Evolutionary conservation across 2,113 vertebrate species (phyloP).

Genomic region (Lepus timidus): DNA sequence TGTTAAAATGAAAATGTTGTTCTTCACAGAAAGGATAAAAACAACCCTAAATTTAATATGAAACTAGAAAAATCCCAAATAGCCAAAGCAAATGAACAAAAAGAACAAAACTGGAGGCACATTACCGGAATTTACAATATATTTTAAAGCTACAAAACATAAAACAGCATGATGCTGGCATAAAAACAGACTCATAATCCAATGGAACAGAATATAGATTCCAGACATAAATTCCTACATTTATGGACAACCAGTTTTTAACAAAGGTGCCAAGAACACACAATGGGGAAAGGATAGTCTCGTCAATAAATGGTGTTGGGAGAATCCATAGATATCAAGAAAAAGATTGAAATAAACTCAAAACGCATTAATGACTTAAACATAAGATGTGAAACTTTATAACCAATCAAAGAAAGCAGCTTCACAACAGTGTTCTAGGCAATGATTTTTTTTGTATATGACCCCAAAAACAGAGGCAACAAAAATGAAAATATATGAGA

Average conservation of each 20-base stretch:
- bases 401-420: not conserved
- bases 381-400: not conserved
- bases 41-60: not conserved
- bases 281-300: no score
- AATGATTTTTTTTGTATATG: not conserved
- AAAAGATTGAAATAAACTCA: not conserved
- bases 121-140: not conserved
- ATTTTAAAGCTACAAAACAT: no score
- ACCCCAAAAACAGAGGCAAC: not conserved
- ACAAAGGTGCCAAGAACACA: no score
- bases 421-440: not conserved
- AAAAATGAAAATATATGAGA: not conserved
- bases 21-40: not conserved
- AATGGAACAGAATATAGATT: no score
- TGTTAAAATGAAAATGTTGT: no score
- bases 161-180: not conserved
- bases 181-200: not conserved
- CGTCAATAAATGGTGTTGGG: no score
- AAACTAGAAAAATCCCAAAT: not conserved
- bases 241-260: no score
- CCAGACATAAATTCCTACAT: no score
- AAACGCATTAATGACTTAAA: not conserved
- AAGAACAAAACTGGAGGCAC: not conserved
- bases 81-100: not conserved
- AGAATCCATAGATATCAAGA: not conserved